phyloP scores from a whole-genome alignment of 2,888 invertebrate genomes.

The Ctenicera cuprea region DNA sequence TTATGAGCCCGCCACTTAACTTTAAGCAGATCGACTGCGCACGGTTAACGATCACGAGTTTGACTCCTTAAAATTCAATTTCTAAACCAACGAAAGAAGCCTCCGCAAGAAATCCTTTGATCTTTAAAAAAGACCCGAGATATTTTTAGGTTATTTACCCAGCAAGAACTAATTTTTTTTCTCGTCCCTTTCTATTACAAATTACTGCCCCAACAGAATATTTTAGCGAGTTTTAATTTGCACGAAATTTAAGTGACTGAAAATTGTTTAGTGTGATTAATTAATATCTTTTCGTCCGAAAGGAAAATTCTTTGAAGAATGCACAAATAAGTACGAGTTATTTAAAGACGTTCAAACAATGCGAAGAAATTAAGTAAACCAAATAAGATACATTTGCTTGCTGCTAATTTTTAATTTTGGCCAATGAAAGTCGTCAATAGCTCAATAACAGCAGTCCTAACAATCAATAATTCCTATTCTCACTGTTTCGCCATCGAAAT shows the following conservation, averaged over 20 bases:
- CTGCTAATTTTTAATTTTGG: too few species aligned
- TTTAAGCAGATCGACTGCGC: background rate
- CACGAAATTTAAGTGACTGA: background rate
- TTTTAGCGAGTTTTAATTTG: background rate
- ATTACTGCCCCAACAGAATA: background rate
- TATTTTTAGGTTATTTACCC: background rate
- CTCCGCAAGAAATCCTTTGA: background rate
- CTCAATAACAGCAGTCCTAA: too few species aligned
- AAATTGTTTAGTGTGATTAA: too few species aligned
- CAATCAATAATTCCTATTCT: too few species aligned
- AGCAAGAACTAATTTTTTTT: slow-evolving; percentile 1
- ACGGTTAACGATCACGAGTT: background rate
- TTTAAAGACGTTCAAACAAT: too few species aligned
- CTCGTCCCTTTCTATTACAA: background rate
- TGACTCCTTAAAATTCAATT: slow-evolving; percentile 17
- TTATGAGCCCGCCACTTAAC: slow-evolving; percentile 16
- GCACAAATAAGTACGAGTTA: too few species aligned
- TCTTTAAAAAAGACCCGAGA: background rate
- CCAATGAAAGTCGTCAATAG: too few species aligned
- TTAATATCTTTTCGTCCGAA: too few species aligned
- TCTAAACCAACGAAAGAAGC: slow-evolving; percentile 2
- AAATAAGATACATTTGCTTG: too few species aligned
- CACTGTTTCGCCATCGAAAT: too few species aligned
- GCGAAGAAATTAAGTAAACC: too few species aligned
- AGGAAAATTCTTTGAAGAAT: background rate